Base-by-base conservation (phyloP, 2,797 vertebrate genomes). In the Buphagus erythrorhynchus region DNA sequence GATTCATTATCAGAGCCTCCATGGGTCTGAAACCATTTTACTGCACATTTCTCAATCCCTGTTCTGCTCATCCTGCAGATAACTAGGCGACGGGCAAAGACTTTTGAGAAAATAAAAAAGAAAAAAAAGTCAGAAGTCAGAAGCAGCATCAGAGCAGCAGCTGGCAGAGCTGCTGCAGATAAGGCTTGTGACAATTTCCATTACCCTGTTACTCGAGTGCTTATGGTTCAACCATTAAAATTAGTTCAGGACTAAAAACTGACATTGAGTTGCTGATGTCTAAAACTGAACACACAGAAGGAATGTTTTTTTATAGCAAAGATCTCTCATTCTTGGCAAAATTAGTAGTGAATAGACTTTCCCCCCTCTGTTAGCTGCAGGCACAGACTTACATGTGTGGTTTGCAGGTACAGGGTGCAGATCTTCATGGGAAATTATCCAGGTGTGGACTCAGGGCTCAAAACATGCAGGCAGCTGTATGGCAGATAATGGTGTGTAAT, bases 1-100 rank as follows among this genome's bases (percentile, higher is more conserved):
- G 80, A 93, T 94, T 96, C 86, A 73, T 86, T 86, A 63, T 80
- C 77, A 62, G 75, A 71, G 55, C 17, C 66, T 95, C 54, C 63
- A 40, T 82, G 74, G 61, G 62, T 87, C 83, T 59, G 86, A 95
- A 95, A 86, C 54, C 43, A 87, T 87, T 93, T 90, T 86, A 19
- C 72, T 89, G 42, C 22, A 43, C 33, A 49, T 94, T 95, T 95
- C 57, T 84, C 69, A 86, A 54, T 82, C 81, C 72, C 74, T 69
- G 13, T 63, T 82, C 61, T 59, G 51, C 40, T 76, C 8, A 1
- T 91, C 59, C 74, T 73, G 71, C 59, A 83, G 92, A 89, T 92
- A 90, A 89, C 62, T 36, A 51, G 72, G 72, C 2, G 2, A 79
- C 35, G 31, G 59, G 67, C 76, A 84, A 69, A 84, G 80, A 12